These are phyloP conservation scores for Carassius carassius DNA, from an alignment of 2,113 vertebrate genomes.

Conservation along the genomic window DNA sequence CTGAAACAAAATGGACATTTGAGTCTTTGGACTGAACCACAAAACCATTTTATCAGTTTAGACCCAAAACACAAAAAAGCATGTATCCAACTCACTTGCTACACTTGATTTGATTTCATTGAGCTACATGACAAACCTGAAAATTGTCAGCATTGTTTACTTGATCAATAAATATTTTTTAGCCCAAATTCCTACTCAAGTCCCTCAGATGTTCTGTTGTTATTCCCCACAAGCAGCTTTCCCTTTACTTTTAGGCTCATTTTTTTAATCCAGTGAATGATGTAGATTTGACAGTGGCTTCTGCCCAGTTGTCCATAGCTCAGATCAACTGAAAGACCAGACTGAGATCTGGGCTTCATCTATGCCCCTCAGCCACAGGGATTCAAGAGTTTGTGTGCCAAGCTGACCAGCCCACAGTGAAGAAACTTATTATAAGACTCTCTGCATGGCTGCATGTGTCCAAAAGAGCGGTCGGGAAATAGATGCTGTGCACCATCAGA, in stretches of 20 bases:
- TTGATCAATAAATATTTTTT: neutral
- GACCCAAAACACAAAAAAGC: neutral
- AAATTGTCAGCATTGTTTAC: neutral
- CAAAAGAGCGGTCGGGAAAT: slow-evolving; percentile 26
- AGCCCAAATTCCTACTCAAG: neutral
- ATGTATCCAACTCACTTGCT: neutral
- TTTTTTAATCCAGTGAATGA: slow-evolving; percentile 16
- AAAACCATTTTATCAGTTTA: neutral
- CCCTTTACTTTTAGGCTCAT: slow-evolving; percentile 8
- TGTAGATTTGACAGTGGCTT: neutral
- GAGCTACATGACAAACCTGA: neutral
- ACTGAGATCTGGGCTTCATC: neutral
- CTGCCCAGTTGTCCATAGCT: neutral
- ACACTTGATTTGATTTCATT: neutral
- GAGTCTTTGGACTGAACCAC: neutral
- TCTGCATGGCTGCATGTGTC: slow-evolving; percentile 44
- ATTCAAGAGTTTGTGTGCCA: slow-evolving; percentile 28
- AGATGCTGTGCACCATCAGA: slow-evolving; percentile 29
- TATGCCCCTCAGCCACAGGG: neutral
- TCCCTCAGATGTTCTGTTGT: neutral
- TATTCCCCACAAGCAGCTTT: neutral
- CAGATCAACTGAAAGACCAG: slow-evolving; percentile 31
- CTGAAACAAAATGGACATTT: neutral
- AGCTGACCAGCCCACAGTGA: slow-evolving; percentile 36
- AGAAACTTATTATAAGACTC: slow-evolving; percentile 40